These are phyloP conservation scores for Hemibates koningsi DNA, from an alignment of 2,113 vertebrate genomes.

Conservation along the genomic window DNA sequence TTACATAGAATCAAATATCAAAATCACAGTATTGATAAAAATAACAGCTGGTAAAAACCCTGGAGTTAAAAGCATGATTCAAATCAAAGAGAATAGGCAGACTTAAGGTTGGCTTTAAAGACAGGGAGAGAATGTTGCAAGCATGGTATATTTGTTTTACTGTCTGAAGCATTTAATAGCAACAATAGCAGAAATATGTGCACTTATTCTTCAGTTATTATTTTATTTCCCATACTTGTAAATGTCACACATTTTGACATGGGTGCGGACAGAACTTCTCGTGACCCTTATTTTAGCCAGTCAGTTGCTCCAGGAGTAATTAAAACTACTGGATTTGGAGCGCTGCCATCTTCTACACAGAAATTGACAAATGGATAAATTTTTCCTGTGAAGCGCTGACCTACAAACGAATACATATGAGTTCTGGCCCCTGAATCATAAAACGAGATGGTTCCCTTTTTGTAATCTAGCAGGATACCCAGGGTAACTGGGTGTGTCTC, in stretches of 20 bases:
- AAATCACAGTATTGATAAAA: neutral
- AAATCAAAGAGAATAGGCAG: neutral
- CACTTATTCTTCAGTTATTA: neutral
- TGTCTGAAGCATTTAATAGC: neutral
- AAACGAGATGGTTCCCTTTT: slow-evolving; percentile 26
- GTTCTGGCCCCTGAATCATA: slow-evolving; percentile 15
- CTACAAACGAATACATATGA: slow-evolving; percentile 29
- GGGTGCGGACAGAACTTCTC: neutral
- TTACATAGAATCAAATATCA: neutral
- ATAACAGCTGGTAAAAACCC: neutral
- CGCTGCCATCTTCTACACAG: slow-evolving; percentile 13
- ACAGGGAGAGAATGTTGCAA: neutral
- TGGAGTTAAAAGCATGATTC: neutral
- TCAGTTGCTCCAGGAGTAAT: neutral
- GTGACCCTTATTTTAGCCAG: slow-evolving; percentile 29
- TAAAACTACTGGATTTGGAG: neutral
- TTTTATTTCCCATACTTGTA: neutral
- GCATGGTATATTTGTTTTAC: neutral
- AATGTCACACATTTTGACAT: neutral
- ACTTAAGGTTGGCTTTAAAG: neutral
- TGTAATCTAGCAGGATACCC: slow-evolving; percentile 49
- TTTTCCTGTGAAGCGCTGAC: neutral
- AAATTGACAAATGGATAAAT: slow-evolving; percentile 46
- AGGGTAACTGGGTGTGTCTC: neutral
- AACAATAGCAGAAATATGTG: neutral